These are phyloP conservation scores for Acholoe squamosa DNA, from an alignment of 2,888 invertebrate species.

Conservation along the genomic window DNA sequence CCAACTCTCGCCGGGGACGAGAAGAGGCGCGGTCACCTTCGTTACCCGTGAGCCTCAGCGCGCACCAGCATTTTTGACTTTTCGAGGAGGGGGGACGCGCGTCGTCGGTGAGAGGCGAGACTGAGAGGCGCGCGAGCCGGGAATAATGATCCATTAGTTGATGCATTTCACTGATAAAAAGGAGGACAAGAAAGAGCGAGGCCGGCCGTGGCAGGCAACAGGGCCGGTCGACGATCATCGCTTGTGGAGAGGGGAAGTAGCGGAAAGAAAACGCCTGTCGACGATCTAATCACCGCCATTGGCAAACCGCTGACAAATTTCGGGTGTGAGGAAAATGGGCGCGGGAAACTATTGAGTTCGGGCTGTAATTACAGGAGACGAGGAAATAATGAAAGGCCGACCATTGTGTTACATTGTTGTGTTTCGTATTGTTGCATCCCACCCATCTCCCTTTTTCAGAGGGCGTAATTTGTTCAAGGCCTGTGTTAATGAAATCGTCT, in stretches of 20 bases:
- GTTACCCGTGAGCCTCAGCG: constrained; percentile 46
- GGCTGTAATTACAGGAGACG: constrained; percentile 37
- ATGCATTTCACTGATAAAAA: constrained; percentile 45
- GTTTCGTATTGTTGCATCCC: constrained; percentile 41
- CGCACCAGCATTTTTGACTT: constrained; percentile 53
- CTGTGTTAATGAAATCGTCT: constrained; percentile 37
- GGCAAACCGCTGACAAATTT: constrained; percentile 53
- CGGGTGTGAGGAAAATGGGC: constrained; percentile 33
- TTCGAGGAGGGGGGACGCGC: constrained; percentile 32
- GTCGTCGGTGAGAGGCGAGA: not conserved
- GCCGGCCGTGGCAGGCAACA: constrained; percentile 16
- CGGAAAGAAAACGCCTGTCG: constrained; percentile 10
- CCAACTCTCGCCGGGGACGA: constrained; percentile 41
- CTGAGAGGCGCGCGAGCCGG: constrained; percentile 15
- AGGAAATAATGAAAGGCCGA: constrained; percentile 22
- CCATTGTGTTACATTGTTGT: constrained; percentile 39
- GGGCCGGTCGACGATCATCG: constrained; percentile 54
- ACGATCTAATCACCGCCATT: constrained; percentile 40
- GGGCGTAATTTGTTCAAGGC: constrained; percentile 24
- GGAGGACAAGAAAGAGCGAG: not conserved
- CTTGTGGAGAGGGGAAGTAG: constrained; percentile 42
- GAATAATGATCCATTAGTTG: constrained; percentile 60
- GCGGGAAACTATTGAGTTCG: constrained; percentile 49
- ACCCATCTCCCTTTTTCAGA: not conserved
- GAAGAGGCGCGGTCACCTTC: constrained; percentile 56